Evolutionary conservation across 2,888 invertebrate genomes (phyloP).

Genomic region (Cacoxenus indagator): DNA sequence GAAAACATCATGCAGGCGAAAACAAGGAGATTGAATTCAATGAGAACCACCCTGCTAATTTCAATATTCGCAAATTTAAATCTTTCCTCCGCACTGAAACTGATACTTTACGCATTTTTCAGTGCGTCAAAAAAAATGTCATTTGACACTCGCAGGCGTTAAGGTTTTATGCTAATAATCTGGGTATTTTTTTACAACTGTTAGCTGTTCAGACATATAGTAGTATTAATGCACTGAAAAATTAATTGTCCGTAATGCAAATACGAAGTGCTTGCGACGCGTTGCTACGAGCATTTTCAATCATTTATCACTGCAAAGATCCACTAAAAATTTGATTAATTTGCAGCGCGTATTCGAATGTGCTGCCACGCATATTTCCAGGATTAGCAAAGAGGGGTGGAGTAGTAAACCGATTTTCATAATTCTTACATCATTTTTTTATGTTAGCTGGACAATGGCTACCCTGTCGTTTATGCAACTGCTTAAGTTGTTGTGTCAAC

Average conservation of each 20-base stretch:
- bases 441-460: conserved; percentile 19
- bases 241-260: conserved; percentile 6
- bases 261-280: too few species aligned
- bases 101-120: too few species aligned
- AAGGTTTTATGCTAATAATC: not conserved
- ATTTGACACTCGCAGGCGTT: too few species aligned
- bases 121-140: too few species aligned
- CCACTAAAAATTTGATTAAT: conserved; percentile 7
- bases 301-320: conserved; percentile 2
- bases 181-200: not conserved
- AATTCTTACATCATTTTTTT: not conserved
- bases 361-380: not conserved
- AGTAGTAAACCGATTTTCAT: not conserved
- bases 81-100: not conserved
- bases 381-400: not conserved
- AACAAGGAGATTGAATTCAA: not conserved
- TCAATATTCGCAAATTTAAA: conserved; percentile 26
- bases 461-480: conserved; percentile 22
- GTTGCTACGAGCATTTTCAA: not conserved
- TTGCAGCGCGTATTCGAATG: not conserved
- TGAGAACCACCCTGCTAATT: conserved; percentile 24
- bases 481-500: conserved; percentile 27
- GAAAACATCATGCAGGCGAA: too few species aligned
- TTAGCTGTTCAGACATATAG: conserved; percentile 1
- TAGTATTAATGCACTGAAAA: not conserved